phyloP scores from a whole-genome alignment of 2,113 vertebrate genomes.

The Cranoglanis bouderius region DNA sequence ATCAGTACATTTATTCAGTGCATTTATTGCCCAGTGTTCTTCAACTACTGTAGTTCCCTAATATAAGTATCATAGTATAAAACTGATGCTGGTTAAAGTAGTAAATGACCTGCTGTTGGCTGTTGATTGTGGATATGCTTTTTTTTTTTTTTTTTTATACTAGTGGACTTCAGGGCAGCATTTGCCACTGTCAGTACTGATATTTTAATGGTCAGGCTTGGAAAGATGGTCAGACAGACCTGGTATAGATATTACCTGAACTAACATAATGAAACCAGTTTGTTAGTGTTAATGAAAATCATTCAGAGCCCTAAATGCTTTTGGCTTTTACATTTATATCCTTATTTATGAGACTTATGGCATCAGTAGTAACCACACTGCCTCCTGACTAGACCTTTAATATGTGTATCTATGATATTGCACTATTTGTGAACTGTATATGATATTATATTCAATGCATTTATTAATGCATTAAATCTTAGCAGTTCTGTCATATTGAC shows the following conservation, averaged over 20 bases:
- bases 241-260: background rate
- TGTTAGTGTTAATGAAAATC: background rate
- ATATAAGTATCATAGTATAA: background rate
- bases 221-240: background rate
- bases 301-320: background rate
- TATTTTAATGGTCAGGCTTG: background rate
- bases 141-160: background rate
- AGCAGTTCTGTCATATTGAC: background rate
- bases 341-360: background rate
- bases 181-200: background rate
- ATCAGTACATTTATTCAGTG: background rate
- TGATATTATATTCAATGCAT: background rate
- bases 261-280: background rate
- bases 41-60: background rate
- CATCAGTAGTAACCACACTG: background rate
- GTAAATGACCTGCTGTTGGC: background rate
- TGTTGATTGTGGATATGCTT: background rate
- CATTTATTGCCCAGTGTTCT: background rate
- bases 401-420: background rate
- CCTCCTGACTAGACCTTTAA: background rate
- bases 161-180: background rate
- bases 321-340: background rate
- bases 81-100: background rate
- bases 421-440: background rate
- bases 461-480: background rate